Conservation (phyloP, 2,888 invertebrate species). For the Macrosoma leucophasiata region DNA sequence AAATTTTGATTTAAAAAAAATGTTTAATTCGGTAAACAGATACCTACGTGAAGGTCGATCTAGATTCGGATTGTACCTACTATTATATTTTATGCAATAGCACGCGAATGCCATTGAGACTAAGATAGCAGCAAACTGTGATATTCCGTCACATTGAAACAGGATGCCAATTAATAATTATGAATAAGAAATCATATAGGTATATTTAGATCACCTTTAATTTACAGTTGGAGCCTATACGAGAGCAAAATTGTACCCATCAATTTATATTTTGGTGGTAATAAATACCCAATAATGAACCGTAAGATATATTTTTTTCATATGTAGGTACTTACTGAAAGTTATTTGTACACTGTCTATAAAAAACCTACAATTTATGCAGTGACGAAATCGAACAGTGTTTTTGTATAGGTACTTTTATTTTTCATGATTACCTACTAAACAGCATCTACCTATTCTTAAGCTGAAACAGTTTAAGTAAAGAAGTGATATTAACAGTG, state of each 20-base stretch:
- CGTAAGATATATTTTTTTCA: neutral
- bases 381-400: neutral
- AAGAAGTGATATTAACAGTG: too few relatives aligned
- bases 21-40: slow-evolving; percentile 6
- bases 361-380: neutral
- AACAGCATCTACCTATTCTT: too few relatives aligned
- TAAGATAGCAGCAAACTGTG: slow-evolving; percentile 13
- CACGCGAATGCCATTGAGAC: too few relatives aligned
- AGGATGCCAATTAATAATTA: too few relatives aligned
- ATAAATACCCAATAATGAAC: neutral
- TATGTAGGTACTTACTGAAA: neutral
- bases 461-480: too few relatives aligned
- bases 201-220: slow-evolving; percentile 1
- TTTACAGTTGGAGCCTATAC: neutral
- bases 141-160: slow-evolving; percentile 9
- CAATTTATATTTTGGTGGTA: slow-evolving; percentile 1
- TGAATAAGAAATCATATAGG: slow-evolving; percentile 4
- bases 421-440: neutral
- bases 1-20: slow-evolving; percentile 13
- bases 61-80: too few relatives aligned
- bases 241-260: too few relatives aligned
- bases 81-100: too few relatives aligned
- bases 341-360: neutral
- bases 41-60: slow-evolving; percentile 5
- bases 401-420: neutral